phyloP scores from a whole-genome alignment of 2,888 invertebrate genomes.

The Tyria jacobaeae region DNA sequence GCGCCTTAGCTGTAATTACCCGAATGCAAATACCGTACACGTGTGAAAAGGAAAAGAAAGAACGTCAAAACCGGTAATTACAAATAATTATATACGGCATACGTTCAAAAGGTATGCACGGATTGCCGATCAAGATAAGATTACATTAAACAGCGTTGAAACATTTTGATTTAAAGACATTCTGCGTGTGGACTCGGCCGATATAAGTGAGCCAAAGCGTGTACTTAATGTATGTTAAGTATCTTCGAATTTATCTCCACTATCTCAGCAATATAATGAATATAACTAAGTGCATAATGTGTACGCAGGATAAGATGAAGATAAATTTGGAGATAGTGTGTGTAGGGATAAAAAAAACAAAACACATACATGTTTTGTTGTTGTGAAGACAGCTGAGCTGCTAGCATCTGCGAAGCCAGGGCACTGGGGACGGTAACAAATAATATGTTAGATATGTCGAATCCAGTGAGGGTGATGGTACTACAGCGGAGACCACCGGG shows the following conservation, averaged over 20 bases:
- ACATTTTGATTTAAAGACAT: constrained; percentile 86
- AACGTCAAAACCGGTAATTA: constrained; percentile 83
- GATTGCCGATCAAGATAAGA: constrained; percentile 83
- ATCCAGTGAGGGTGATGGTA: constrained; percentile 58
- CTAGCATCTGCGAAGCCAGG: constrained; percentile 98
- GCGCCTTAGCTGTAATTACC: constrained; percentile 80
- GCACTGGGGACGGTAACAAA: constrained; percentile 93
- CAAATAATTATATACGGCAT: constrained; percentile 82
- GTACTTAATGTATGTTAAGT: constrained; percentile 80
- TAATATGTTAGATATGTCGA: constrained; percentile 76
- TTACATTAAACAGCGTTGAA: constrained; percentile 84
- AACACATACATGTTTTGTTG: constrained; percentile 97
- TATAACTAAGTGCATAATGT: constrained; percentile 25
- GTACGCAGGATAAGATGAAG: constrained; percentile 43
- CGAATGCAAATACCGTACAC: constrained; percentile 84
- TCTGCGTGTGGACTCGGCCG: constrained; percentile 74
- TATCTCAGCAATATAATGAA: constrained; percentile 38
- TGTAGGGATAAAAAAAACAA: constrained; percentile 77
- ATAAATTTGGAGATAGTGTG: constrained; percentile 67
- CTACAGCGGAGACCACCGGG: constrained; percentile 49
- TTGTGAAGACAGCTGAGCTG: constrained; percentile 96
- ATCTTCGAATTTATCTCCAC: constrained; percentile 77
- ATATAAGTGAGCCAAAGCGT: constrained; percentile 76
- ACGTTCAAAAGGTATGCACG: constrained; percentile 80
- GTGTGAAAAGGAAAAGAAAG: constrained; percentile 85